Conservation (phyloP, 2,888 invertebrate genomes). For the Myopa tessellatipennis region DNA sequence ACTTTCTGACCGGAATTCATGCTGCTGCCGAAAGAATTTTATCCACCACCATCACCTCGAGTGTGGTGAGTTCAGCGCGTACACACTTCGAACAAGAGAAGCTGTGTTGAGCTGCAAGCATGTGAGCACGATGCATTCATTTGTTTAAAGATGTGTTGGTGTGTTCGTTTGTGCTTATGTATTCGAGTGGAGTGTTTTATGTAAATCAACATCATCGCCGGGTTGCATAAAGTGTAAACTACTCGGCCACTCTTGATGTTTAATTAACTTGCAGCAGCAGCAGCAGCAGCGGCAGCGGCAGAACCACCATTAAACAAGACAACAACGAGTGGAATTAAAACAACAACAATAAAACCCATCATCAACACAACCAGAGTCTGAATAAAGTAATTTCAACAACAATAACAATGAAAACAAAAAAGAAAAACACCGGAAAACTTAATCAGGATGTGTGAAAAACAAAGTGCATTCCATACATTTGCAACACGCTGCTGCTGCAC, state of each 20-base stretch:
- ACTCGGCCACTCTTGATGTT: conserved; percentile 36
- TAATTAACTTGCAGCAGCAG: conserved; percentile 43
- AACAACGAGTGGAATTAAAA: background rate
- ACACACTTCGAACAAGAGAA: background rate
- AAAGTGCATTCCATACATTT: conserved; percentile 59
- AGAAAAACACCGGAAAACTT: conserved; percentile 53
- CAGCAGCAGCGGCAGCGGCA: conserved; percentile 42
- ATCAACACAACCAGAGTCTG: conserved; percentile 44
- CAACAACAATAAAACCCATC: conserved; percentile 48
- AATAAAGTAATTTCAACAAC: conserved; percentile 31
- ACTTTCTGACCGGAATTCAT: conserved; percentile 11
- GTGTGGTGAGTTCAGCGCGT: conserved; percentile 18
- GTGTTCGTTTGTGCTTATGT: conserved; percentile 14
- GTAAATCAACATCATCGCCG: conserved; percentile 28
- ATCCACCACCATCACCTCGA: background rate
- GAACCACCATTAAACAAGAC: conserved; percentile 46
- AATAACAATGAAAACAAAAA: conserved; percentile 14
- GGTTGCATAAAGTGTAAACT: conserved; percentile 30
- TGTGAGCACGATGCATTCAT: conserved; percentile 23
- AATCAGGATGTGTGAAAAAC: conserved; percentile 65
- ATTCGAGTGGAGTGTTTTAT: conserved; percentile 28
- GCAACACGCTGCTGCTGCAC: conserved; percentile 38
- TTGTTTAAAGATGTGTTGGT: conserved; percentile 16
- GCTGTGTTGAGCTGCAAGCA: background rate
- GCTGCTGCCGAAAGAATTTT: background rate